Conservation (phyloP, 2,797 vertebrate genomes). For the Smutsia gigantea region DNA sequence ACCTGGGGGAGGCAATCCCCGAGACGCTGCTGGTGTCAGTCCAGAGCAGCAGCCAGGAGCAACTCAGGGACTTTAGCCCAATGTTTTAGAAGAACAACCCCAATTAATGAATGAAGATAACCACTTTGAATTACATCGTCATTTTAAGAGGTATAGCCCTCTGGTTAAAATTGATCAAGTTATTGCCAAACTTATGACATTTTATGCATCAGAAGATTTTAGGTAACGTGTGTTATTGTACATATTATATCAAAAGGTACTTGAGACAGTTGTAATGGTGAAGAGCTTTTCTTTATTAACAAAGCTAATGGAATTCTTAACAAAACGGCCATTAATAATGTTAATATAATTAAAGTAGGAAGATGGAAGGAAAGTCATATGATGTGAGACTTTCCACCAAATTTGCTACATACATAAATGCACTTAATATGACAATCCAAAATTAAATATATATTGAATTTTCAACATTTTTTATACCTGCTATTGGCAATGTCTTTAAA, state of each 20-base stretch:
- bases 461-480: not conserved
- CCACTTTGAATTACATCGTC: not conserved
- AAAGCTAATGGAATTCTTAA: not conserved
- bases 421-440: not conserved
- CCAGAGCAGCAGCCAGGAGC: not conserved
- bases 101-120: not conserved
- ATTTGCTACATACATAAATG: not conserved
- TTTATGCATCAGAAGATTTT: not conserved
- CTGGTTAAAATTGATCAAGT: not conserved
- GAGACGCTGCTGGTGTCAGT: accelerated
- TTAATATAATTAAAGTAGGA: not conserved
- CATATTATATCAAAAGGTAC: not conserved
- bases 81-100: not conserved
- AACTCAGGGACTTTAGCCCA: accelerated
- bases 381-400: not conserved
- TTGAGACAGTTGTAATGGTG: not conserved
- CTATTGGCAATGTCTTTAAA: not conserved
- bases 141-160: not conserved
- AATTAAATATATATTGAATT: not conserved
- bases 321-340: not conserved
- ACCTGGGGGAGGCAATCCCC: accelerated
- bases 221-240: not conserved
- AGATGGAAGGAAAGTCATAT: not conserved
- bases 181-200: not conserved
- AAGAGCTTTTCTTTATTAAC: not conserved